Evolutionary conservation across 2,888 invertebrate species (phyloP), one percentile per base, ranked within the genome.

Genomic region (Pyrgus malvae): DNA sequence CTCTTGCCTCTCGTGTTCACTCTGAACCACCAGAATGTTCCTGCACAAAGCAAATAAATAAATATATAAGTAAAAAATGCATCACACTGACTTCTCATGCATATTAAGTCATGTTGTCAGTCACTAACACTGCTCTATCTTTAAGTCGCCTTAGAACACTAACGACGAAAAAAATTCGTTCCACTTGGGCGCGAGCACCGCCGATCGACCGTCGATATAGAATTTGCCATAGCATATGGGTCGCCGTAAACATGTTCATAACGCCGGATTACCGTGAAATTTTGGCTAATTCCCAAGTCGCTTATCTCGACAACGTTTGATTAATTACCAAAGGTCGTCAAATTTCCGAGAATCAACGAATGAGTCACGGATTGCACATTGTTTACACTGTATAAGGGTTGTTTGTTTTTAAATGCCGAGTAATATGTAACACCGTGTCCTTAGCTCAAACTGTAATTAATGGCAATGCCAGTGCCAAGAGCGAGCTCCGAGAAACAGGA

Each of bases 21-120:
- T 94, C 83, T 97, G 96, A 71, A 96, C 94, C 83, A 96, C 97
- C 80, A 98, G 92, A 70, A 99, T 98, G 82, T 98, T 98, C 80
- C 97, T 93, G 76, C 59, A 46, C 14, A 67, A 59, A n/a, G n/a
- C n/a, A n/a, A n/a, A n/a, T n/a, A n/a, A n/a, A n/a, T n/a, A n/a
- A n/a, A n/a, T n/a, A n/a, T n/a, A n/a, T n/a, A n/a, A n/a, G n/a
- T n/a, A n/a, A n/a, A n/a, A n/a, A n/a, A n/a, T n/a, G n/a, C n/a
- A n/a, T n/a, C n/a, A n/a, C n/a, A n/a, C n/a, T n/a, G n/a, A n/a
- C n/a, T n/a, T n/a, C n/a, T n/a, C n/a, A n/a, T 38, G 19, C 37
- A 17, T 37, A 37, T 16, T 21, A n/a, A 38, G n/a, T 11, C 7
- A 21, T 23, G 23, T 90, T 25, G 2, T 17, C 29, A 48, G 55